Percentiles rank a stretch among this genome's conserved stretches.
Evolutionary conservation across 1,140 invertebrate species (phyloP).

Genomic region (Drosophila ohnishii): DNA sequence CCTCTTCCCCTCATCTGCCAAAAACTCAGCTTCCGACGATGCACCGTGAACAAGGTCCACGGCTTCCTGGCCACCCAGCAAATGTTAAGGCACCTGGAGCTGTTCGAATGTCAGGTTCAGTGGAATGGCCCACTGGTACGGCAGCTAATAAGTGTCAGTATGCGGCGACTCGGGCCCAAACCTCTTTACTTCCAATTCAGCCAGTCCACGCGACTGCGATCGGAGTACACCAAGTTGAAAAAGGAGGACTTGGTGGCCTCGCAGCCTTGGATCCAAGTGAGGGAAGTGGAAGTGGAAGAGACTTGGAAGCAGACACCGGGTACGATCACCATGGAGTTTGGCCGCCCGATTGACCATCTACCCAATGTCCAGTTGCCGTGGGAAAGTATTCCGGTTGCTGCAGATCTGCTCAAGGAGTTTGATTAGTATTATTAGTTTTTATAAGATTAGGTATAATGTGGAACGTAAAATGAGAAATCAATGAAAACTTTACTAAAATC

Average conservation of each 20-base stretch:
- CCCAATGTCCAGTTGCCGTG: conserved; percentile 5
- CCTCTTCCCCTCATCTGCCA: conserved; percentile 41
- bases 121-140: not conserved
- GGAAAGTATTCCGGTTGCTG: not conserved
- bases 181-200: conserved; percentile 26
- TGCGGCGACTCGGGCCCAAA: not conserved
- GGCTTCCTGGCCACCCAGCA: not conserved
- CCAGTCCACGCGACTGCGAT: conserved; percentile 19
- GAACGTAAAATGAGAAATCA: not conserved
- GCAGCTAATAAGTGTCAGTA: not conserved
- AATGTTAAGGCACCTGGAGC: conserved; percentile 26
- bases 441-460: not conserved
- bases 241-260: not conserved
- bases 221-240: conserved; percentile 34
- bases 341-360: conserved; percentile 9
- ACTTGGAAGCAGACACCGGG: conserved; percentile 29
- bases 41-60: conserved; percentile 11
- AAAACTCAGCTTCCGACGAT: conserved; percentile 20
- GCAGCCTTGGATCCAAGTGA: conserved; percentile 27
- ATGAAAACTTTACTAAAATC: not conserved
- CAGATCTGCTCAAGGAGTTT: conserved; percentile 2
- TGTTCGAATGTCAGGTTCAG: conserved; percentile 24
- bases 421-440: not conserved
- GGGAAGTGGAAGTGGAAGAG: conserved; percentile 14
- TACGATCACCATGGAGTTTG: conserved; percentile 49